Percentiles rank a stretch among this genome's conserved stretches.
These are phyloP conservation scores for Onychomys arenicola DNA, from an alignment of 2,797 vertebrate species.

Conservation along the genomic window DNA sequence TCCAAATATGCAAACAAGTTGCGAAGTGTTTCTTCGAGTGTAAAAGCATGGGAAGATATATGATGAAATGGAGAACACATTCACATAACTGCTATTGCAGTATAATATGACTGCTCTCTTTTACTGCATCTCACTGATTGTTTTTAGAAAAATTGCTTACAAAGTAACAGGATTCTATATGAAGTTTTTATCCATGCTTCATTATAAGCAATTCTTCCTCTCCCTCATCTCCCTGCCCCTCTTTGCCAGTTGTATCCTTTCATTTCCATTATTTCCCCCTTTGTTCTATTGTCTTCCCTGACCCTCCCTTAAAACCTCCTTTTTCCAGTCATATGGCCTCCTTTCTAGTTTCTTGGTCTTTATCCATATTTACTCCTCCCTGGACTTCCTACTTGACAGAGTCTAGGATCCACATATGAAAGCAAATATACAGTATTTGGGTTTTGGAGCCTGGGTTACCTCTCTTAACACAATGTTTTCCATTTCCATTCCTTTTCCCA, in stretches of 20 bases:
- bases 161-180: not conserved
- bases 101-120: not conserved
- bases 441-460: not conserved
- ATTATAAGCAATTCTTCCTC: not conserved
- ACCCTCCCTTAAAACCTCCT: not conserved
- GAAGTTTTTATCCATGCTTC: not conserved
- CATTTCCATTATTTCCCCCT: not conserved
- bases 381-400: not conserved
- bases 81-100: not conserved
- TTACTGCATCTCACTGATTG: not conserved
- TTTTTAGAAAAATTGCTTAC: not conserved
- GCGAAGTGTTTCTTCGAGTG: not conserved
- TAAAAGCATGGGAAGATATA: not conserved
- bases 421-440: not conserved
- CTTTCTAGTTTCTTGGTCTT: not conserved
- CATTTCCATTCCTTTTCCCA: not conserved
- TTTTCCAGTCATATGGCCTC: not conserved
- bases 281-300: not conserved
- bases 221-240: not conserved
- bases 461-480: not conserved
- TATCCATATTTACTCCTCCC: not conserved
- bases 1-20: not conserved
- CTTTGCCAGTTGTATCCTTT: not conserved
- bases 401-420: not conserved
- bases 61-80: not conserved